A percentile compares a stretch with the other conserved stretches of the same genome.
Conservation (phyloP, 2,113 vertebrate genomes). For the Boleophthalmus pectinirostris region DNA sequence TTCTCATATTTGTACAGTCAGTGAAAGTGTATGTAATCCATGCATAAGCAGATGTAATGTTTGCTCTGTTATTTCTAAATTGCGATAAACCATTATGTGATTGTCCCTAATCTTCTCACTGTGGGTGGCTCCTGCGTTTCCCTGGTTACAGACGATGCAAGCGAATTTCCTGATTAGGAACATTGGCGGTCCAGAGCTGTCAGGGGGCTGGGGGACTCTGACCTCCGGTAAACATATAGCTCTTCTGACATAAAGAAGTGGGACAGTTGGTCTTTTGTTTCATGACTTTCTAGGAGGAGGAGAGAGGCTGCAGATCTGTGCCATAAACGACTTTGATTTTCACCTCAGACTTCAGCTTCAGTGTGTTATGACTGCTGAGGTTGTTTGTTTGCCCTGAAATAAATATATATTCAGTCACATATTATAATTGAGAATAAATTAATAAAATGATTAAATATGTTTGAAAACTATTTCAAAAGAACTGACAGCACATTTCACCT, state of each 20-base stretch:
- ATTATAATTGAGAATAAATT: neutral
- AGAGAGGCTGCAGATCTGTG: conserved; percentile 33
- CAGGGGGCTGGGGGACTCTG: conserved; percentile 43
- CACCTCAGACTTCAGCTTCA: neutral
- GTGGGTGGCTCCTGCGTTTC: conserved; percentile 47
- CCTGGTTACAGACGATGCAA: conserved; percentile 41
- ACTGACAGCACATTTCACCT: neutral
- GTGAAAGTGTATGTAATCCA: conserved; percentile 7
- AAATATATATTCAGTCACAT: too few species aligned
- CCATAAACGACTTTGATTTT: neutral
- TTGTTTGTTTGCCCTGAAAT: too few species aligned
- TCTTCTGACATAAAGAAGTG: conserved; percentile 32
- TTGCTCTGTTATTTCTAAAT: conserved; percentile 34
- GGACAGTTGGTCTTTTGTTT: conserved; percentile 74
- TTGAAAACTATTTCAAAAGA: neutral
- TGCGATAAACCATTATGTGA: conserved; percentile 17
- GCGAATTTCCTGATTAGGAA: conserved; percentile 46
- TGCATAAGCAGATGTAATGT: conserved; percentile 9
- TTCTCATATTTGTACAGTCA: neutral
- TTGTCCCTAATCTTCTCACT: conserved; percentile 35
- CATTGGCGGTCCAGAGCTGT: conserved; percentile 46
- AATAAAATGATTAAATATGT: neutral
- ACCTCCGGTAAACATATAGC: conserved; percentile 49
- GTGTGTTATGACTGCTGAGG: neutral
- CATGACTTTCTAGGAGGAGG: conserved; percentile 56